Evolutionary conservation across 2,888 invertebrate genomes (phyloP).

Genomic region (Tridacna gigas): DNA sequence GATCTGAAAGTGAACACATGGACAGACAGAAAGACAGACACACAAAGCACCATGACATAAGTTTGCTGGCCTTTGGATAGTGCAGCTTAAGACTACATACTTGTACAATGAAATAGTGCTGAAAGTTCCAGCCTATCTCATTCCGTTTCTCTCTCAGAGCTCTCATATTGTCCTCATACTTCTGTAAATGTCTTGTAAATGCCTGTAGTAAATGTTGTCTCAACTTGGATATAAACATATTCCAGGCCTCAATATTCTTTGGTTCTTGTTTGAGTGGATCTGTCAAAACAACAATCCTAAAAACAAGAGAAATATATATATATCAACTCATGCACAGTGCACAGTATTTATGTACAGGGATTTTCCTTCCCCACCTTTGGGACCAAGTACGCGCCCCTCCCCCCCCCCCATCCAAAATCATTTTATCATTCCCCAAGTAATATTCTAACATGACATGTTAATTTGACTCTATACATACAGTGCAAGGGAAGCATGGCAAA

Average conservation of each 20-base stretch:
- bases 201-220: constrained; percentile 93
- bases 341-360: no score
- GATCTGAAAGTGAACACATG: no score
- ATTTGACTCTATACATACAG: no score
- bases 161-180: constrained; percentile 95
- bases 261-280: constrained; percentile 96
- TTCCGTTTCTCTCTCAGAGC: constrained; percentile 95
- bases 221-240: constrained; percentile 92
- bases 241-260: constrained; percentile 93
- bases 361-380: no score
- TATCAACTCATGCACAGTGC: no score
- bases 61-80: not conserved
- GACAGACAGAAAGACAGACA: not conserved
- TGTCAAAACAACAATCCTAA: constrained; percentile 89
- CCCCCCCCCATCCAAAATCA: no score
- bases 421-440: no score
- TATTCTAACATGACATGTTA: no score
- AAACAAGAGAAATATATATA: not conserved
- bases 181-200: constrained; percentile 92
- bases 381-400: no score
- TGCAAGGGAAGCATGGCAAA: no score
- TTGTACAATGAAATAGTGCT: constrained; percentile 96
- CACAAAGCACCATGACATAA: not conserved
- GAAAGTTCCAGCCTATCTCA: constrained; percentile 96
- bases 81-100: constrained; percentile 85